These are phyloP conservation scores for Craseonycteris thonglongyai DNA, from an alignment of 2,113 vertebrate genomes.

Conservation along the genomic window DNA sequence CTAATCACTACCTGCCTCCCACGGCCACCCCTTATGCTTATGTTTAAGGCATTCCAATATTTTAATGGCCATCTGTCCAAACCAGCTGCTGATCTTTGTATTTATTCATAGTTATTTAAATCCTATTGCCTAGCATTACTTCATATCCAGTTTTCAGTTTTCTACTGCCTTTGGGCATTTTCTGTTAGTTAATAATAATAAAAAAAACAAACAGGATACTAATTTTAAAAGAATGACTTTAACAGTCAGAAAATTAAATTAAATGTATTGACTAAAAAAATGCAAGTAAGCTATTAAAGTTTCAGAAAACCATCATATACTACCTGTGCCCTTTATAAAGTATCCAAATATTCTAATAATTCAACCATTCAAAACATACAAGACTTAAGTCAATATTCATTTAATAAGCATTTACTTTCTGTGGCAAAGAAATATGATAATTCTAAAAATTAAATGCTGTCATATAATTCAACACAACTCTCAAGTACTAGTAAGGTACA, in stretches of 20 bases:
- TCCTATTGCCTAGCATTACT: slow-evolving; percentile 18
- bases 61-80: slow-evolving; percentile 29
- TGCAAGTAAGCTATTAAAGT: neutral
- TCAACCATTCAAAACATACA: neutral
- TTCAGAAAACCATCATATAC: neutral
- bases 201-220: neutral
- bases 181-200: slow-evolving; percentile 16
- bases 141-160: slow-evolving; percentile 27
- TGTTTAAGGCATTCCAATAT: neutral
- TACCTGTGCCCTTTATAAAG: neutral
- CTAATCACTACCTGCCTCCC: slow-evolving; percentile 9
- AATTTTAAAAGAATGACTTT: neutral
- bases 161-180: neutral
- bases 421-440: neutral
- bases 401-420: neutral
- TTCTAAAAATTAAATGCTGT: neutral
- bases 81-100: slow-evolving; percentile 15
- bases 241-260: slow-evolving; percentile 12
- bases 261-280: neutral
- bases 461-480: neutral
- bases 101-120: slow-evolving; percentile 9
- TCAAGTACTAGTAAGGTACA: neutral
- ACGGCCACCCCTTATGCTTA: neutral
- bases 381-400: neutral
- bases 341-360: neutral